phyloP scores from a whole-genome alignment of 35 echinoderm and acorn worm genomes.

The Apostichopus japonicus region DNA sequence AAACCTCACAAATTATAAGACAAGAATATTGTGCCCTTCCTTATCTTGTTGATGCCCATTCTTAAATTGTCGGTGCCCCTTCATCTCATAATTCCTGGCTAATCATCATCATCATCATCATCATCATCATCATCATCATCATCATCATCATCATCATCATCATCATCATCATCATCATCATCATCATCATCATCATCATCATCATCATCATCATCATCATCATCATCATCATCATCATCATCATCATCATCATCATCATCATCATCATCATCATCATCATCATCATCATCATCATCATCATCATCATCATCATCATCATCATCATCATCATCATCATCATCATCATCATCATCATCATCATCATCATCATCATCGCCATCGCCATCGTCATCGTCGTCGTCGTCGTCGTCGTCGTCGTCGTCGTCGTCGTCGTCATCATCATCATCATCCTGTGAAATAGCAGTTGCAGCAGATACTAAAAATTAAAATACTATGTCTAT shows the following conservation, averaged over 20 bases:
- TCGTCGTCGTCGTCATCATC: not conserved
- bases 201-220: conserved; percentile 41
- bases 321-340: conserved; percentile 46
- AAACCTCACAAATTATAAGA: no score
- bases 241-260: conserved; percentile 37
- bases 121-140: conserved; percentile 37
- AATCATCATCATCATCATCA: conserved; percentile 35
- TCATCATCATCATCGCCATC: conserved; percentile 25
- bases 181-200: conserved; percentile 41
- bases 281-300: conserved; percentile 38
- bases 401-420: conserved; percentile 8
- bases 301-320: conserved; percentile 40
- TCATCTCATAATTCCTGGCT: not conserved
- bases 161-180: conserved; percentile 45
- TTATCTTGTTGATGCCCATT: no score
- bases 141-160: not conserved
- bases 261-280: conserved; percentile 20
- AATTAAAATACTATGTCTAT: no score
- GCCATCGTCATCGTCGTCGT: conserved; percentile 26
- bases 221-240: conserved; percentile 48
- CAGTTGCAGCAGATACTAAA: no score
- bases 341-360: not conserved
- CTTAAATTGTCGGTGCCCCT: no score
- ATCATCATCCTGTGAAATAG: not conserved
- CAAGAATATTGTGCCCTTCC: no score